Conservation (phyloP, 2,888 invertebrate species). For the Cerastoderma edule region DNA sequence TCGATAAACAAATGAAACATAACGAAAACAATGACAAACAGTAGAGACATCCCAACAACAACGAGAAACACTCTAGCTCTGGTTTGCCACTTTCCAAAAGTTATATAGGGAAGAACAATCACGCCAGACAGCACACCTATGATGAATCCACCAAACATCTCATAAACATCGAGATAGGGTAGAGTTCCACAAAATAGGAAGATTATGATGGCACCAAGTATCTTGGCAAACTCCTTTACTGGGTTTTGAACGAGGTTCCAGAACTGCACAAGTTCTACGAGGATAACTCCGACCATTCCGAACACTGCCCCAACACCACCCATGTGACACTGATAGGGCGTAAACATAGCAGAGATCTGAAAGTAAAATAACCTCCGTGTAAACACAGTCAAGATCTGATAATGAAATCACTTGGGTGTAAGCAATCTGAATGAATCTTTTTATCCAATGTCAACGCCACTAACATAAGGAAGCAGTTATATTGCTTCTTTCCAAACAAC, state of each 20-base stretch:
- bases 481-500: too few relatives aligned
- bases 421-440: too few relatives aligned
- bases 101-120: conserved; percentile 75
- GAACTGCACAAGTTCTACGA: conserved; percentile 73
- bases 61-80: conserved; percentile 57
- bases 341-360: conserved; percentile 68
- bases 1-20: conserved; percentile 60
- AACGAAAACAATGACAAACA: conserved; percentile 51
- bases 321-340: conserved; percentile 68
- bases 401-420: too few relatives aligned
- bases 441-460: too few relatives aligned
- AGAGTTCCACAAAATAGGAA: conserved; percentile 69
- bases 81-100: conserved; percentile 65
- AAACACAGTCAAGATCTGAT: too few relatives aligned
- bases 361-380: too few relatives aligned
- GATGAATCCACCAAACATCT: conserved; percentile 67
- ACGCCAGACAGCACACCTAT: conserved; percentile 69
- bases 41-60: conserved; percentile 40
- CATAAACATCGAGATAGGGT: conserved; percentile 69
- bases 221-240: conserved; percentile 60
- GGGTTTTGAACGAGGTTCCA: conserved; percentile 70
- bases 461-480: too few relatives aligned
- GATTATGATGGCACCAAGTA: conserved; percentile 50
- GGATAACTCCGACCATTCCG: conserved; percentile 70
- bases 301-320: conserved; percentile 71